These are phyloP conservation scores for Myodes glareolus DNA, from an alignment of 2,113 vertebrate genomes.

Conservation along the genomic window DNA sequence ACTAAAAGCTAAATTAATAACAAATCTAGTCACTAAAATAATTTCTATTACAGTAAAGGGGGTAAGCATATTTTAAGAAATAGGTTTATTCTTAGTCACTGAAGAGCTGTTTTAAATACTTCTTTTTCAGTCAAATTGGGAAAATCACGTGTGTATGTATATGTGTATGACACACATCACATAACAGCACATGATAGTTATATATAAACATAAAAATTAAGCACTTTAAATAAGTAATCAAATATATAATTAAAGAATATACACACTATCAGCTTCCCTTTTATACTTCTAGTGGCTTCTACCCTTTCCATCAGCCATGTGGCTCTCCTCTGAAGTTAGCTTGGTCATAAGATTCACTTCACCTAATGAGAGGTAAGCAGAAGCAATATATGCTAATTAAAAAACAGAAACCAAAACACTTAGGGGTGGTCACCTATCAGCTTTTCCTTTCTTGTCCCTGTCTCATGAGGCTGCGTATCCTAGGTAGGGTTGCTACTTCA, in stretches of 20 bases:
- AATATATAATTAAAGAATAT: neutral
- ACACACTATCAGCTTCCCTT: neutral
- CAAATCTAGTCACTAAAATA: conserved; percentile 47
- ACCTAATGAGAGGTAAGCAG: neutral
- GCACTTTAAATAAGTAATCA: conserved; percentile 10
- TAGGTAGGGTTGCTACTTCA: neutral
- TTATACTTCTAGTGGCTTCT: neutral
- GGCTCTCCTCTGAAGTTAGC: neutral
- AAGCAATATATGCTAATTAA: neutral
- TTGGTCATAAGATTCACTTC: neutral
- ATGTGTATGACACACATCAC: neutral
- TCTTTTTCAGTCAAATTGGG: neutral
- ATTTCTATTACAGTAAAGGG: conserved; percentile 20
- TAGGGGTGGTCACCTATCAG: neutral
- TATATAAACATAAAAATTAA: neutral
- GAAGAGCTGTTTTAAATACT: conserved; percentile 2
- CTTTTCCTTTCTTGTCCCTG: neutral
- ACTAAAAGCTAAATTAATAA: neutral
- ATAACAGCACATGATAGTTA: neutral
- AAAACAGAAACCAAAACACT: neutral
- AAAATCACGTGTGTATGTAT: neutral
- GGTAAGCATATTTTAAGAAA: neutral
- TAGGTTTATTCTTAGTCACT: neutral
- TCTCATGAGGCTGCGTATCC: neutral
- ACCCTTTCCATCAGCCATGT: neutral